These are phyloP conservation scores for Denticeps clupeoides DNA, from an alignment of 2,797 vertebrate species.

Conservation along the genomic window DNA sequence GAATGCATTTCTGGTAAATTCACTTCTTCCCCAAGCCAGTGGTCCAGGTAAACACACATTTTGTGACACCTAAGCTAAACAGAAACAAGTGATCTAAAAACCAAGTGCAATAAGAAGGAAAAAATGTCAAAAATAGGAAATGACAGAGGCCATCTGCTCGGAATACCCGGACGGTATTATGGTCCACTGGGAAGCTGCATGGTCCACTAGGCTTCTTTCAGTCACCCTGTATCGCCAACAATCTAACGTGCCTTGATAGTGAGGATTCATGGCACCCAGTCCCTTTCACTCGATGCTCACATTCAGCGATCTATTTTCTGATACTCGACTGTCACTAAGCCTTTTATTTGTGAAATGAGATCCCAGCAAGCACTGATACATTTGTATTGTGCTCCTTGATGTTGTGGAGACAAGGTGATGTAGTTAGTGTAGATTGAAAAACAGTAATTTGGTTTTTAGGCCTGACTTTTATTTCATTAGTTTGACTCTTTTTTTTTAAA, in stretches of 20 bases:
- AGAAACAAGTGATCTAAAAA: too few relatives aligned
- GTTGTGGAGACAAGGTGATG: background rate
- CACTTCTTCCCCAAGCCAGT: too few relatives aligned
- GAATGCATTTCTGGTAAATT: too few relatives aligned
- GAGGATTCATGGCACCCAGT: background rate
- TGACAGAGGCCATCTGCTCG: background rate
- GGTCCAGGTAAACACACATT: too few relatives aligned
- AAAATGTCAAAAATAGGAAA: too few relatives aligned
- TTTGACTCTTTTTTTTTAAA: too few relatives aligned
- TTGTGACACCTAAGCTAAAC: too few relatives aligned
- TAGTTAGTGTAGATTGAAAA: background rate
- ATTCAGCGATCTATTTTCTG: background rate
- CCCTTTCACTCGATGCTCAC: conserved; percentile 4
- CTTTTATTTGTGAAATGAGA: conserved; percentile 1
- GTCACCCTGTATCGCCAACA: conserved; percentile 8
- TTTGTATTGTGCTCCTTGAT: background rate
- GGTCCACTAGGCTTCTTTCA: background rate
- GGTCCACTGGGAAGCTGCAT: background rate
- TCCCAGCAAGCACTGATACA: background rate
- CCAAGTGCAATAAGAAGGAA: too few relatives aligned
- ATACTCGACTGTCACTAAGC: background rate
- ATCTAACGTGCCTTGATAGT: background rate
- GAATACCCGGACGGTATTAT: background rate
- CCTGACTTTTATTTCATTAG: too few relatives aligned
- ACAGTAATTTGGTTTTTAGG: conserved; percentile 1